Evolutionary conservation across 37 sponge, comb jelly and placozoan species (phyloP).

Genomic region (Beroe forskalii): DNA sequence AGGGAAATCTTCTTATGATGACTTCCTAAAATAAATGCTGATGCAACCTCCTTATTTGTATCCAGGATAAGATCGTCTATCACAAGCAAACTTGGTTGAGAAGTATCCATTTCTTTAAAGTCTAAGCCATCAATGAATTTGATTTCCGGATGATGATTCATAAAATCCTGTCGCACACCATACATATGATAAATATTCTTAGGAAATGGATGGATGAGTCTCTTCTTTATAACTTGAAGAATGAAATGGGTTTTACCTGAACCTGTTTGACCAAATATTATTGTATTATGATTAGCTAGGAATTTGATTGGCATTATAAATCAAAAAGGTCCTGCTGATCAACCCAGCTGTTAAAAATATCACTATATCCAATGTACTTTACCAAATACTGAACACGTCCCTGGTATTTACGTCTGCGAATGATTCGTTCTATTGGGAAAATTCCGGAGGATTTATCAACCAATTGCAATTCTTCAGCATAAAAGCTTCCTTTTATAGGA

Average conservation of each 20-base stretch:
- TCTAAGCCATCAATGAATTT: neutral
- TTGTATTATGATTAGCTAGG: neutral
- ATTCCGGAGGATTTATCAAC: constrained; percentile 9
- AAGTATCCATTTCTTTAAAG: constrained; percentile 29
- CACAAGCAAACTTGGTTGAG: neutral
- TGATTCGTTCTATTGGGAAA: neutral
- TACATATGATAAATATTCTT: constrained; percentile 1
- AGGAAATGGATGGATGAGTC: neutral
- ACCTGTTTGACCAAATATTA: constrained; percentile 31
- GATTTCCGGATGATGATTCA: neutral
- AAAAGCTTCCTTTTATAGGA: neutral
- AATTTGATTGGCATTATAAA: constrained; percentile 39
- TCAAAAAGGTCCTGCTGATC: neutral
- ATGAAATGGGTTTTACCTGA: constrained; percentile 33
- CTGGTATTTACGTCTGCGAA: neutral
- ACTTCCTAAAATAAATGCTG: constrained; percentile 1
- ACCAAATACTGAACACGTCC: neutral
- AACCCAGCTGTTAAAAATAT: neutral
- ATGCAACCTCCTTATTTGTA: neutral
- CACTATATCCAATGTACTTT: constrained; percentile 1
- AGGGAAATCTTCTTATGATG: neutral
- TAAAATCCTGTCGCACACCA: neutral
- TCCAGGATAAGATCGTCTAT: constrained; percentile 16
- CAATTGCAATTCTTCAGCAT: neutral
- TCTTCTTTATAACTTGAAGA: neutral